These are phyloP conservation scores for Drosophila borborema DNA, from an alignment of 2,888 invertebrate species.

Conservation along the genomic window DNA sequence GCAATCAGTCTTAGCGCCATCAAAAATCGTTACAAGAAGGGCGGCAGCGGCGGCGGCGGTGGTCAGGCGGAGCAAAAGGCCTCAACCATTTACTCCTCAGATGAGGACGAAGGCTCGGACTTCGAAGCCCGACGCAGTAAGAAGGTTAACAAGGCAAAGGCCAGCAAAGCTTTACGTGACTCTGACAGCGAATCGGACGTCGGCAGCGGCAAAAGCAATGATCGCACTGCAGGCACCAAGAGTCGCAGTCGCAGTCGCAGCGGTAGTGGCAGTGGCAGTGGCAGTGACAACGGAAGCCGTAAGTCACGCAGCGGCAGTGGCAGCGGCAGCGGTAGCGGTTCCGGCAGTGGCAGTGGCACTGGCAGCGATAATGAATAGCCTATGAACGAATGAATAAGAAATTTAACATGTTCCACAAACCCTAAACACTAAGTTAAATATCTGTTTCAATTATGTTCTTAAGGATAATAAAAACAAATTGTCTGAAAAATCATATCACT, in stretches of 20 bases:
- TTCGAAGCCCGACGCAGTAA: slow-evolving; percentile 91
- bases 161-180: slow-evolving; percentile 91
- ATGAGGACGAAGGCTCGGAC: slow-evolving; percentile 91
- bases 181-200: slow-evolving; percentile 88
- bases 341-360: slow-evolving; percentile 66
- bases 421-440: background rate
- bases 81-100: slow-evolving; percentile 94
- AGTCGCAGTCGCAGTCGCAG: slow-evolving; percentile 43
- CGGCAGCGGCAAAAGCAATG: slow-evolving; percentile 75
- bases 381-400: background rate
- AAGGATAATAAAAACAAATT: slow-evolving; percentile 1
- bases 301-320: slow-evolving; percentile 63
- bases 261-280: slow-evolving; percentile 57
- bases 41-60: slow-evolving; percentile 76
- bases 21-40: slow-evolving; percentile 96
- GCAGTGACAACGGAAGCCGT: slow-evolving; percentile 53
- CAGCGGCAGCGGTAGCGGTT: slow-evolving; percentile 51
- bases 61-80: slow-evolving; percentile 70
- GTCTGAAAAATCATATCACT: background rate
- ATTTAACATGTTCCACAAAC: background rate
- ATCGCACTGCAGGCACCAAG: slow-evolving; percentile 48
- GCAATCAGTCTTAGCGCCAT: slow-evolving; percentile 97
- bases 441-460: background rate
- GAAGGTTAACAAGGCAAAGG: slow-evolving; percentile 91
- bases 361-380: slow-evolving; percentile 66